Evolutionary conservation across 2,888 invertebrate genomes (phyloP), one percentile per base, ranked within the genome.

Genomic region (Chrysina gloriosa): DNA sequence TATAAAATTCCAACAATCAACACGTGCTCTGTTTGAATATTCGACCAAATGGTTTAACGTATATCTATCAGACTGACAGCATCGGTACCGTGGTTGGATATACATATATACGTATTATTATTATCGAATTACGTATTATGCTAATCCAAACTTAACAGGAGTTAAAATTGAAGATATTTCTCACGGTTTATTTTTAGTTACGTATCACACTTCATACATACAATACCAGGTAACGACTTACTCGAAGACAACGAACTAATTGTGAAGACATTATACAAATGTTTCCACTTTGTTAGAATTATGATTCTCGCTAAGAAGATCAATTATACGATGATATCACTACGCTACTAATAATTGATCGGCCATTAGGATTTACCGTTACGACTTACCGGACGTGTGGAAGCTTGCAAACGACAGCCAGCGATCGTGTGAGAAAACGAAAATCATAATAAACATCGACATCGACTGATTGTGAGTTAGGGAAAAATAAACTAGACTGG

Each of bases 281-380:
- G 39, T 23, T 50, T 11, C 50, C 27, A 50, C 50, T 50, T 25
- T 58, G 42, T n/a, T 36, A 54, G 31, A 34, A 54, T 54, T 54
- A 34, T 34, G 6, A 25, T 21, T 39, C 39, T 27, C 39, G 58
- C 39, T 39, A 58, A 23, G 23, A 25, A 36, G 25, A 23, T 39
- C 58, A 39, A 39, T 58, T 23, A 11, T 9, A n/a, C 25, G 58
- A 58, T 58, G 58, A 58, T 58, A 58, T 58, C 58, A 58, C 42
- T 58, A 39, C 58, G 39, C 14, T 39, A 36, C 39, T 23, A 58
- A 34, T 54, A 54, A 54, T 54, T 54, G 34, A 54, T 54, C 58
- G 23, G 23, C 25, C 39, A 25, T 21, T 58, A 58, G 58, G n/a
- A 25, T 58, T 58, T 36, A 58, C 58, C 39, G 58, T 58, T 58